Evolutionary conservation across 2,113 vertebrate species (phyloP), one percentile per base, ranked within the genome.

Genomic region (Corythoichthys haematopterus): DNA sequence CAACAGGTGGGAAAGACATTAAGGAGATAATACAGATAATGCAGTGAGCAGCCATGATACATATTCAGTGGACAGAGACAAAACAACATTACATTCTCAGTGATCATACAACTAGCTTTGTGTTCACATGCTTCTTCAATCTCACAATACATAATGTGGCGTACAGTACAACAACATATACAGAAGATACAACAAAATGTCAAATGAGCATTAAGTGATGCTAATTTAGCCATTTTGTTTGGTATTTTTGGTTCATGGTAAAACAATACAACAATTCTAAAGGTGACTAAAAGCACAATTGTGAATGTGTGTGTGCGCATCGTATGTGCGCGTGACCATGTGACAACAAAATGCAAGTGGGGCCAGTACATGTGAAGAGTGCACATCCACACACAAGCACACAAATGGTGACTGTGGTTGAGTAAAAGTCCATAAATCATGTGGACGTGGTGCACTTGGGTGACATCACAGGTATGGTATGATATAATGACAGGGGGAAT

Each of bases 31-130:
- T 68, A 80, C 20, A 89, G 83, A 89, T 85, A 80, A 79, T 89
- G 91, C 88, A 84, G 93, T 93, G 93, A 92, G 82, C 91, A 92
- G 91, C 92, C 92, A 87, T 56, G 38, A 74, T 66, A 80, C 65
- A 77, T 63, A 73, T 52, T 73, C 65, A 82, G 70, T 67, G 83
- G 75, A 76, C 82, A 53, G 71, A 76, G 70, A 80, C 64, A 78
- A 80, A 69, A 90, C 69, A 88, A 88, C 85, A 91, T 91, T 90
- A 91, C 88, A 91, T 86, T 88, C 70, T 78, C 66, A 80, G 89
- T 90, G 88, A 73, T 84, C 79, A 89, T 72, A 85, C 79, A 85
- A 82, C 84, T 64, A 88, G 87, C 82, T 72, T 89, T 89, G 88
- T 90, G 86, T 68, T 58, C 72, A 81, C 92, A 92, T 92, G 92